Conservation (phyloP, 2,797 vertebrate species). For the Eospalax fontanierii region DNA sequence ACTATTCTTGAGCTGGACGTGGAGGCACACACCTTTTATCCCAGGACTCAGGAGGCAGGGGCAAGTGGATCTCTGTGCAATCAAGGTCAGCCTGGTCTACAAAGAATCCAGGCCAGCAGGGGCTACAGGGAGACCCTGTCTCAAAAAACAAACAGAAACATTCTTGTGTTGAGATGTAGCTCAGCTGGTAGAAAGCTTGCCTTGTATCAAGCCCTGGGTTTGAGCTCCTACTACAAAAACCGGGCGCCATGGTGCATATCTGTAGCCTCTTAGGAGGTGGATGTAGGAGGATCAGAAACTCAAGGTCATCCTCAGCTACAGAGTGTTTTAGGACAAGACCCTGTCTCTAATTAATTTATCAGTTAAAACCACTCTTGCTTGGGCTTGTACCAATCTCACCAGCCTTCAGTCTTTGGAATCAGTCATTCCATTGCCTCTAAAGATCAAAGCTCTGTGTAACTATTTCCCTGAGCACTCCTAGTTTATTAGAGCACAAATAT, state of each 20-base stretch:
- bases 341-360: neutral
- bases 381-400: neutral
- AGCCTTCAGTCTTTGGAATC: conserved; percentile 27
- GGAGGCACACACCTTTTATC: no score
- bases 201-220: neutral
- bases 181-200: neutral
- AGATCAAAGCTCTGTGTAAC: neutral
- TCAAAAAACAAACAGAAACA: no score
- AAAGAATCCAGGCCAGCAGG: no score
- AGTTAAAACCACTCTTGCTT: neutral
- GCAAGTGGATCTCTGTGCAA: no score
- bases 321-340: neutral
- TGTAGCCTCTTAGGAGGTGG: neutral
- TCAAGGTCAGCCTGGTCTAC: no score
- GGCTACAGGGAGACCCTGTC: no score
- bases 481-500: neutral
- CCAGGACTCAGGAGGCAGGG: no score
- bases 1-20: no score
- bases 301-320: neutral
- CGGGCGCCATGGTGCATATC: neutral
- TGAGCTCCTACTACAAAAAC: neutral
- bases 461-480: neutral
- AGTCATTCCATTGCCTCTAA: neutral
- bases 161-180: neutral
- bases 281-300: no score